A percentile compares a stretch with the other conserved stretches of the same genome.
Evolutionary conservation across 2,888 invertebrate genomes (phyloP).

Genomic region (Zeuzera pyrina): DNA sequence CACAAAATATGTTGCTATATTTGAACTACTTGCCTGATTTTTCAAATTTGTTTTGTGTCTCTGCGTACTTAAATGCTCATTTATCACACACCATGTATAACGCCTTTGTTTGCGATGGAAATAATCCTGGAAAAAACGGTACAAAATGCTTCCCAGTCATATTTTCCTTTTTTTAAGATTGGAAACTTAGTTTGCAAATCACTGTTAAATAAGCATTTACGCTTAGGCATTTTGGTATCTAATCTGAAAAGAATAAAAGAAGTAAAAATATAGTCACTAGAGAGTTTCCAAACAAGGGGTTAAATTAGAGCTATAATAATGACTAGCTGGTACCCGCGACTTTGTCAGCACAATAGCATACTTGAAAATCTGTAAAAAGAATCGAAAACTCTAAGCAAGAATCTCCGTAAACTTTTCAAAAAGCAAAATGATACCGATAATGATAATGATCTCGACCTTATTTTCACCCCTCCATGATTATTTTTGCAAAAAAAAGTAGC

Average conservation of each 20-base stretch:
- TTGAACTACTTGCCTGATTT: conserved; percentile 9
- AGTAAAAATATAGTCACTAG: too few species aligned
- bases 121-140: conserved; percentile 8
- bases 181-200: conserved; percentile 11
- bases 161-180: conserved; percentile 12
- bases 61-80: conserved; percentile 9
- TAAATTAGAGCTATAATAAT: too few species aligned
- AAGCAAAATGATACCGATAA: too few species aligned
- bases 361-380: too few species aligned
- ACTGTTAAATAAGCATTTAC: conserved; percentile 11
- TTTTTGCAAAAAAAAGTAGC: too few species aligned
- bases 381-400: too few species aligned
- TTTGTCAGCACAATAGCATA: too few species aligned
- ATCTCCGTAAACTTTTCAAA: too few species aligned
- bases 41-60: conserved; percentile 13
- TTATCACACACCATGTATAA: conserved; percentile 6
- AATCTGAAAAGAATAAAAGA: conserved; percentile 4
- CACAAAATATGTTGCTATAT: conserved; percentile 9
- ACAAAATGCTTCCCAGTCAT: conserved; percentile 9
- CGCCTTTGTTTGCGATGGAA: conserved; percentile 12
- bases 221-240: conserved; percentile 8
- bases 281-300: too few species aligned
- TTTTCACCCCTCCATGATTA: too few species aligned
- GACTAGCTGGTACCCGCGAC: too few species aligned
- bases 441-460: too few species aligned